Evolutionary conservation across 2,113 vertebrate genomes (phyloP).

Genomic region (Pionites leucogaster): DNA sequence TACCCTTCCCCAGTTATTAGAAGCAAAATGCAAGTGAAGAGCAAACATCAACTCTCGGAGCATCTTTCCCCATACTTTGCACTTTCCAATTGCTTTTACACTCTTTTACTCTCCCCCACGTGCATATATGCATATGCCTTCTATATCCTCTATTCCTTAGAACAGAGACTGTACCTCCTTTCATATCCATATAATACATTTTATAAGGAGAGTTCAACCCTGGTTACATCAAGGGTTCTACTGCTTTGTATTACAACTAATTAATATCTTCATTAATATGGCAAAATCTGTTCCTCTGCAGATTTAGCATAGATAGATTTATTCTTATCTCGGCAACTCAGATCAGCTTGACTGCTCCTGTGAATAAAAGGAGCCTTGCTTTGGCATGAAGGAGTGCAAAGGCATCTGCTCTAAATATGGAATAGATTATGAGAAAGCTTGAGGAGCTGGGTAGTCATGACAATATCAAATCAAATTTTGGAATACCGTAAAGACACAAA

Average conservation of each 20-base stretch:
- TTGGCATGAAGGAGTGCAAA: not conserved
- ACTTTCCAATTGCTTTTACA: not conserved
- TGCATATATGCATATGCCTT: not conserved
- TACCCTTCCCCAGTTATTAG: not conserved
- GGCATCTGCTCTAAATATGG: not conserved
- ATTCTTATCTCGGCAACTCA: not conserved
- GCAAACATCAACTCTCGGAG: not conserved
- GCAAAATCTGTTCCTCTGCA: not conserved
- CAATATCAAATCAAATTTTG: not conserved
- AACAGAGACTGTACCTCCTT: rapidly evolving
- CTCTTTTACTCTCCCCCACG: not conserved
- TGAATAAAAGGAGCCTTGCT: not conserved
- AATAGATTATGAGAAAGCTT: not conserved
- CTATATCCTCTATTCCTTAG: not conserved
- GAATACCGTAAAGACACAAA: not conserved
- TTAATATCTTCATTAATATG: not conserved
- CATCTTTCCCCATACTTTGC: not conserved
- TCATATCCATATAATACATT: not conserved
- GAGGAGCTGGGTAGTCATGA: not conserved
- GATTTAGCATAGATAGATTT: not conserved
- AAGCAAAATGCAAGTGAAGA: not conserved
- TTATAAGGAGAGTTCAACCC: not conserved
- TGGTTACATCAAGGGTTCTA: not conserved
- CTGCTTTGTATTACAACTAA: not conserved
- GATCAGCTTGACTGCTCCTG: not conserved